phyloP scores from a whole-genome alignment of 1,140 invertebrate genomes.

The Drosophila quadrilineata region DNA sequence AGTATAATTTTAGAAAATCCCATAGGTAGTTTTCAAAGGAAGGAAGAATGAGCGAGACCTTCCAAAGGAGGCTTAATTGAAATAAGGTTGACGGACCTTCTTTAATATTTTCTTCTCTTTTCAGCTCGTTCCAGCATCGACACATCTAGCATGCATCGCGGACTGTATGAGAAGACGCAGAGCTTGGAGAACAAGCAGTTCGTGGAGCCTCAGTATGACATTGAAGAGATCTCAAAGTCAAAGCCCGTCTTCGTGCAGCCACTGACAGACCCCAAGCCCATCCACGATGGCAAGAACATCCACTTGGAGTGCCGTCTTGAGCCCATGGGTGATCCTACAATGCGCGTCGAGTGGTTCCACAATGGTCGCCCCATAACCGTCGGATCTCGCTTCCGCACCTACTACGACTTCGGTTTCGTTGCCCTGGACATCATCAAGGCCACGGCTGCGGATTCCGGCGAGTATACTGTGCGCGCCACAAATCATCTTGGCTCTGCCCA shows the following conservation, averaged over 20 bases:
- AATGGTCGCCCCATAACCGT: constrained; percentile 94
- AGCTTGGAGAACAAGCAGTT: constrained; percentile 93
- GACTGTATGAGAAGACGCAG: constrained; percentile 92
- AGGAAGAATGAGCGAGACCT: too few species aligned
- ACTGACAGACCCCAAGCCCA: constrained; percentile 89
- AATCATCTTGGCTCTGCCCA: constrained; percentile 96
- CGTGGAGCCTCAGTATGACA: constrained; percentile 92
- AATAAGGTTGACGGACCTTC: too few species aligned
- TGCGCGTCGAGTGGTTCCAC: constrained; percentile 97
- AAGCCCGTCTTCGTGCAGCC: constrained; percentile 95
- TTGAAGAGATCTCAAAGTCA: constrained; percentile 96
- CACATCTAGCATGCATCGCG: constrained; percentile 92
- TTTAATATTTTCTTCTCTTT: constrained; percentile 63
- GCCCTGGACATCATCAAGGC: constrained; percentile 94
- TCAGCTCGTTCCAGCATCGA: constrained; percentile 92
- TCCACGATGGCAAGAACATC: constrained; percentile 94
- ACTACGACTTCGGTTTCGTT: constrained; percentile 96
- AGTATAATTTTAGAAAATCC: constrained; percentile 77
- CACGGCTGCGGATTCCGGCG: constrained; percentile 94
- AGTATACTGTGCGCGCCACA: constrained; percentile 95
- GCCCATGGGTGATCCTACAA: constrained; percentile 96
- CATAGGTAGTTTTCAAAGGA: too few species aligned
- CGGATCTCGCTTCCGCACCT: constrained; percentile 95
- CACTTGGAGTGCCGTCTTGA: constrained; percentile 95
- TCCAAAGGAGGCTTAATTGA: too few species aligned